phyloP scores from a whole-genome alignment of 2,888 invertebrate genomes.

The Actias luna region DNA sequence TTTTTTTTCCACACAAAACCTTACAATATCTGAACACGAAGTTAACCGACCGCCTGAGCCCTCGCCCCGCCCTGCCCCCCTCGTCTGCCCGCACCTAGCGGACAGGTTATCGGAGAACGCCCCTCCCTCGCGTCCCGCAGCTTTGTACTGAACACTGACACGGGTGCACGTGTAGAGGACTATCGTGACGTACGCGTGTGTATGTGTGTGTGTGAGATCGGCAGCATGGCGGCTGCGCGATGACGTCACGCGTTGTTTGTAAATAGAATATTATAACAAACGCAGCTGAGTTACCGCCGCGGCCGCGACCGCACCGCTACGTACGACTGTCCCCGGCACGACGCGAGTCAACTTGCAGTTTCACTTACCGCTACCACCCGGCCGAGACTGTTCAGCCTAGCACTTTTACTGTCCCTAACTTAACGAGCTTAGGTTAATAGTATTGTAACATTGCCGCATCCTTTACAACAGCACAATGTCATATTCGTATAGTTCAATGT shows the following conservation, averaged over 20 bases:
- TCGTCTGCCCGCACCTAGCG: not conserved
- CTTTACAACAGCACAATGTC: too few relatives aligned
- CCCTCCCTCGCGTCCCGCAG: not conserved
- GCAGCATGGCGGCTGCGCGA: constrained; percentile 22
- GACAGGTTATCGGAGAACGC: too few relatives aligned
- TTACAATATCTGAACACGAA: not conserved
- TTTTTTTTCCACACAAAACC: too few relatives aligned
- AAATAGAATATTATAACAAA: constrained; percentile 23
- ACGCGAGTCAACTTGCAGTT: too few relatives aligned
- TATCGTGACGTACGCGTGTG: constrained; percentile 6
- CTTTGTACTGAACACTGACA: not conserved
- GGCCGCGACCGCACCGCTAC: not conserved
- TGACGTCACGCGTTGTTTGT: constrained; percentile 35
- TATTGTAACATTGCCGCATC: too few relatives aligned
- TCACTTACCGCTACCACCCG: not conserved
- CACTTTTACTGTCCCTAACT: not conserved
- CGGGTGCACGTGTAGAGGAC: constrained; percentile 11
- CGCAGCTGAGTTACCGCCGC: constrained; percentile 12
- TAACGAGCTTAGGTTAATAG: not conserved
- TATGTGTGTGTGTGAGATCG: not conserved
- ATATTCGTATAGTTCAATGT: too few relatives aligned
- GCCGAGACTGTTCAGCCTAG: not conserved
- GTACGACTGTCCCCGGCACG: too few relatives aligned
- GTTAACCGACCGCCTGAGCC: not conserved
- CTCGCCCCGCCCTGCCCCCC: not conserved